phyloP scores from a whole-genome alignment of 2,113 vertebrate genomes.

The Mus spicilegus region DNA sequence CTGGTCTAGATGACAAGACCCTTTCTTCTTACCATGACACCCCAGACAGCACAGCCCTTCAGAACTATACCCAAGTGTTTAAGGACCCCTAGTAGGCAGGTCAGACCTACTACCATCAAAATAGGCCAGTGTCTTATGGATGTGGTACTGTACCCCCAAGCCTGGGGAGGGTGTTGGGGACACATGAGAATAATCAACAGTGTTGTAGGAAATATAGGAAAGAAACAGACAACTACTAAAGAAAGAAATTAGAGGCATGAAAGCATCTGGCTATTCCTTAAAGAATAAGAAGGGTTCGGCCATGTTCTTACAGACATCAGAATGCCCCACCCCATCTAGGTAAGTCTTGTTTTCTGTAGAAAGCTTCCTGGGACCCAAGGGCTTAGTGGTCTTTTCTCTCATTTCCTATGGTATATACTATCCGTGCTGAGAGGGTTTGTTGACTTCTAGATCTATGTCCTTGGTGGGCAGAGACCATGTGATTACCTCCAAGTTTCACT shows the following conservation, averaged over 20 bases:
- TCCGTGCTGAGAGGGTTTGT: background rate
- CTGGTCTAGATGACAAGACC: background rate
- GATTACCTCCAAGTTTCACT: background rate
- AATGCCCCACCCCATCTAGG: background rate
- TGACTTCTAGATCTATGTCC: background rate
- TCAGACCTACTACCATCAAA: background rate
- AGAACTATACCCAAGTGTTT: background rate
- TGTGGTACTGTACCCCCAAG: background rate
- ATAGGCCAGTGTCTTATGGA: background rate
- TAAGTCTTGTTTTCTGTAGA: background rate
- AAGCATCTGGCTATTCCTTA: background rate
- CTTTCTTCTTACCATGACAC: background rate
- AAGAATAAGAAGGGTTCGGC: background rate
- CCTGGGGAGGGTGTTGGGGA: background rate
- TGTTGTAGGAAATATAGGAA: background rate
- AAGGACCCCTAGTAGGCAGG: accelerated
- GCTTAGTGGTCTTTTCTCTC: background rate
- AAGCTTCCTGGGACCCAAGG: background rate
- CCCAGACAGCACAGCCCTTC: background rate
- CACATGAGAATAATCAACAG: background rate
- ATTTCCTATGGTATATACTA: background rate
- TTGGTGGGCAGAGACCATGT: background rate
- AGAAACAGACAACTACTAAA: background rate
- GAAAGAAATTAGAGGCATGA: background rate
- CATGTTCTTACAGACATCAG: background rate